phyloP scores from a whole-genome alignment of 2,113 vertebrate genomes.

The Leucopsar rothschildi region DNA sequence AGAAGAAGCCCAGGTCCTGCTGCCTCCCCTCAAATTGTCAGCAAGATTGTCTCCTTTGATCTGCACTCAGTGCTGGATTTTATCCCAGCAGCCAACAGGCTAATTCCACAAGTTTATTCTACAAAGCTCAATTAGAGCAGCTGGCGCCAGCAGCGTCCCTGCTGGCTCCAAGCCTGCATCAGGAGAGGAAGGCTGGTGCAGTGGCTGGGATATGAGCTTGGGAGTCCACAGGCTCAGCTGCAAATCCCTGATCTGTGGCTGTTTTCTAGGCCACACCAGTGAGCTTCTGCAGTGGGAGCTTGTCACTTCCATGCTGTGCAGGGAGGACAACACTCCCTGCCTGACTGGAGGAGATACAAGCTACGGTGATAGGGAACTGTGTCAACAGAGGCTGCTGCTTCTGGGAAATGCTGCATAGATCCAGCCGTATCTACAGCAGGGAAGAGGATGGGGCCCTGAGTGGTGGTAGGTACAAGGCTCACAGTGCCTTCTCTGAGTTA shows the following conservation, averaged over 20 bases:
- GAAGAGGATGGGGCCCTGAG: background rate
- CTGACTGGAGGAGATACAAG: background rate
- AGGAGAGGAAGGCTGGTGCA: constrained; percentile 1
- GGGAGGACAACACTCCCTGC: background rate
- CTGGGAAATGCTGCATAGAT: background rate
- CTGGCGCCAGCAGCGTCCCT: constrained; percentile 15
- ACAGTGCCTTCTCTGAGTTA: background rate
- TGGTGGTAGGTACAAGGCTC: background rate
- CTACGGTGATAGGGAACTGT: background rate
- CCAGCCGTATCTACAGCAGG: accelerated
- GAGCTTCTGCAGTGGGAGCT: background rate
- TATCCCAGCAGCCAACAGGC: constrained; percentile 56
- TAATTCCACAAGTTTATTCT: constrained; percentile 58
- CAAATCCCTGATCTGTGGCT: background rate
- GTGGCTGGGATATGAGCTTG: background rate
- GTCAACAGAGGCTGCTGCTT: background rate
- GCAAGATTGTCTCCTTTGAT: constrained; percentile 27
- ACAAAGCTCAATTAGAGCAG: constrained; percentile 53
- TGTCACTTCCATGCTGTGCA: background rate
- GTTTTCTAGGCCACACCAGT: background rate
- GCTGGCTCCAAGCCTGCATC: background rate
- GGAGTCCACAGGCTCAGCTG: background rate
- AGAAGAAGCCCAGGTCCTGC: background rate
- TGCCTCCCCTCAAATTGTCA: background rate
- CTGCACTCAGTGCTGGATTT: constrained; percentile 30